A percentile compares a stretch with the other conserved stretches of the same genome.
phyloP scores from a whole-genome alignment of 2,888 invertebrate species.

The Diloba caeruleocephala region DNA sequence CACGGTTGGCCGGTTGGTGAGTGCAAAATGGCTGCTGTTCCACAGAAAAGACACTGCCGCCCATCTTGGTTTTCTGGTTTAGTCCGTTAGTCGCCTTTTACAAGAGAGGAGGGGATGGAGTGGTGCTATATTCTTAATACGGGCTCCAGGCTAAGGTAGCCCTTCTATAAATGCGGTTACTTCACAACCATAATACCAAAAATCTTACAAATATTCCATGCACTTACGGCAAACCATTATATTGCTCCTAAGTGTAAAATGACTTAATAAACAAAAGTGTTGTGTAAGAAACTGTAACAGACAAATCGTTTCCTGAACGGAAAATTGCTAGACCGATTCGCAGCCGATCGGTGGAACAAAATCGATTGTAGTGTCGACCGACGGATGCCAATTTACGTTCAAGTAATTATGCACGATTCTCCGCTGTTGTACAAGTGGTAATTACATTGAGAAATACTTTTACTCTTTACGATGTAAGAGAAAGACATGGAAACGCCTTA shows the following conservation, averaged over 20 bases:
- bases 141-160: no score
- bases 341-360: conserved; percentile 48
- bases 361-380: conserved; percentile 43
- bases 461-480: conserved; percentile 42
- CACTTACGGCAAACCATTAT: conserved; percentile 32
- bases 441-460: conserved; percentile 62
- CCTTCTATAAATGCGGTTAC: conserved; percentile 39
- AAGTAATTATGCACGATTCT: conserved; percentile 61
- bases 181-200: conserved; percentile 22
- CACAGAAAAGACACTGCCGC: no score
- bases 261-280: conserved; percentile 59
- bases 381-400: conserved; percentile 46
- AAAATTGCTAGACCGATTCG: conserved; percentile 51
- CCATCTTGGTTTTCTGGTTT: no score
- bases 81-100: no score
- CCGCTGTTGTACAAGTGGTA: conserved; percentile 46
- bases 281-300: conserved; percentile 59
- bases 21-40: no score
- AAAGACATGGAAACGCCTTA: conserved; percentile 40
- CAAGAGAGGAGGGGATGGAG: no score
- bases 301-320: conserved; percentile 50
- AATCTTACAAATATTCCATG: conserved; percentile 37
- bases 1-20: no score
- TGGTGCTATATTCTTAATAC: no score
- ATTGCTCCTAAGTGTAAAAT: conserved; percentile 45